Base-by-base conservation (phyloP, 2,888 invertebrate genomes). In the Ectemnius continuus region DNA sequence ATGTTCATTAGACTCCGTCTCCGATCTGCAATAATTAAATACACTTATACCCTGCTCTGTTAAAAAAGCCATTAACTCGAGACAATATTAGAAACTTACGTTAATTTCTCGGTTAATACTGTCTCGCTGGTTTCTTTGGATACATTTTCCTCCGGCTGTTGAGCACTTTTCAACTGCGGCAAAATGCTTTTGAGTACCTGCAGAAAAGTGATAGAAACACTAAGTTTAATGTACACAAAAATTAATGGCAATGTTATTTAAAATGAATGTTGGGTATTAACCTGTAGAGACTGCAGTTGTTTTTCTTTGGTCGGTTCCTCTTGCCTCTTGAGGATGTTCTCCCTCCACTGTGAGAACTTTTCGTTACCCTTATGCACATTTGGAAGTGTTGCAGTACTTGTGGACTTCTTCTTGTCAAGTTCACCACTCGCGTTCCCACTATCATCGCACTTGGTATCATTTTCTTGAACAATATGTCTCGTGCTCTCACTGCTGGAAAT, bases 131-230 rank as follows among this genome's bases (percentile, higher is more conserved):
- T 59, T 61, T 80, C 78, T 75, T 82, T 77, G 68, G 77, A 52
- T 26, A 76, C 84, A 85, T 85, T 84, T 84, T 88, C 87, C 70
- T 88, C 88, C 83, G 87, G 73, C 79, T 80, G 85, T 88, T 89
- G 90, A 77, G 84, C 80, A 63, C 80, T 87, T 72, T 89, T 89
- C 85, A 90, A 85, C 82, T 88, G 89, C 79, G 90, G 90, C 61
- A 90, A 88, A 88, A 90, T 90, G 86, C 87, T 89, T 75, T 89
- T 90, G 47, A 90, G 82, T 68, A 90, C 88, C 90, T 89, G 61
- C 0, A 16, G 45, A 14, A 57, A n/a, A 59, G 6, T 6, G 1
- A 11, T 6, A 5, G 8, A 36, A 36, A 36, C 11, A 11, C 8
- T 11, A 8, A 28, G 36, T 36, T 36, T 0, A 36, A 36, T 11